Evolutionary conservation across 2,797 vertebrate species (phyloP), one percentile per base, ranked within the genome.

Genomic region (Perodicticus potto): DNA sequence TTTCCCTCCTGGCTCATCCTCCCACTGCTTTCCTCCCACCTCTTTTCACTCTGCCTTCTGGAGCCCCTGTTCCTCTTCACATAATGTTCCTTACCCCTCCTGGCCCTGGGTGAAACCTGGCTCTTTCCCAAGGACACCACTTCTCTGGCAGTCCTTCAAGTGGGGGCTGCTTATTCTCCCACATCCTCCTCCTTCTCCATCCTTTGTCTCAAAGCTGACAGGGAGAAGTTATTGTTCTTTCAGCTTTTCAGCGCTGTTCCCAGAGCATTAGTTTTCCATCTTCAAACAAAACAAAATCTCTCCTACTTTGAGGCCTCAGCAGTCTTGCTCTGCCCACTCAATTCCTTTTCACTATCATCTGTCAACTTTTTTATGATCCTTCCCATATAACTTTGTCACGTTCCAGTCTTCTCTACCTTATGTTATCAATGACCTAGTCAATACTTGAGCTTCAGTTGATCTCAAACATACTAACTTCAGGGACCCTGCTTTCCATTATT

Each of bases 11-110:
- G 67, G 96, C 84, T 88, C 80, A 53, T 95, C 96, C 96, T 97
- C 97, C 96, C 81, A 93, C 97, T 17, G 65, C 55, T 93, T 93
- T 88, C 96, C 96, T 97, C 97, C 97, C 96, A 97, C 97, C 82
- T 63, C 53, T 89, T 89, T 85, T 95, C 80, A 72, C 89, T 95
- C 91, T 93, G 96, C 96, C 96, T 98, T 97, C 97, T 97, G 96
- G 97, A 97, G 95, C 80, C 94, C 83, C 89, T 81, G 76, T 96
- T 95, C 95, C 84, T 94, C 93, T 91, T 96, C 84, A 97, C 97
- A 96, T 76, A 82, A 61, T 97, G 97, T 98, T 98, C 97, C 89
- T 77, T 97, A 92, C 91, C 69, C 81, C 83, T 96, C 61, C 93
- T 96, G 91, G 92, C 77, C 95, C 85, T 85, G 22, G 74, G 84